A percentile compares a stretch with the other conserved stretches of the same genome.
These are phyloP conservation scores for Drosophila vallismaia DNA, from an alignment of 2,888 invertebrate species.

Conservation along the genomic window DNA sequence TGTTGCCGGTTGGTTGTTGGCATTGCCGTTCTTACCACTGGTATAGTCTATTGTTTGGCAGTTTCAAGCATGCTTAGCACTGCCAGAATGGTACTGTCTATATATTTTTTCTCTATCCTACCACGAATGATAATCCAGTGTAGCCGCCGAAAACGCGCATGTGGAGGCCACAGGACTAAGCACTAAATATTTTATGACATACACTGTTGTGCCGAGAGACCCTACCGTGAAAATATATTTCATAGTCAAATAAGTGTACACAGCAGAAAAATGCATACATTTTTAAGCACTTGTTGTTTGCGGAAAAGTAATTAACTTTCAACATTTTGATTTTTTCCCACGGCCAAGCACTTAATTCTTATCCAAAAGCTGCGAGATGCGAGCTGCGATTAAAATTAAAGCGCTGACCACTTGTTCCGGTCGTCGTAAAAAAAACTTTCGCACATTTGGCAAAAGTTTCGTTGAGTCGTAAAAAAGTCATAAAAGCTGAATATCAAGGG, in stretches of 20 bases:
- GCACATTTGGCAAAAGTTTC: constrained; percentile 35
- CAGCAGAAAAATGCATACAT: neutral
- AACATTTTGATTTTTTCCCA: constrained; percentile 11
- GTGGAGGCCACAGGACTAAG: constrained; percentile 55
- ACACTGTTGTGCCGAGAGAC: constrained; percentile 26
- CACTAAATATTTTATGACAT: constrained; percentile 72
- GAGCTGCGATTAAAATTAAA: constrained; percentile 61
- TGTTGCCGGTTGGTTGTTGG: neutral
- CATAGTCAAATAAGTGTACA: constrained; percentile 6
- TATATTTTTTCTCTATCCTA: constrained; percentile 48
- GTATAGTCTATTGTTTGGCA: constrained; percentile 60
- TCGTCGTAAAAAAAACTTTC: constrained; percentile 44
- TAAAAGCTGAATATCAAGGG: constrained; percentile 22
- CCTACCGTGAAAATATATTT: constrained; percentile 17
- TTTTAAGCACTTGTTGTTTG: constrained; percentile 13
- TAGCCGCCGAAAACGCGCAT: constrained; percentile 26
- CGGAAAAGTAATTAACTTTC: constrained; percentile 36
- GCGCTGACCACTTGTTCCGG: constrained; percentile 42
- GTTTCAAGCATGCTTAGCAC: constrained; percentile 68
- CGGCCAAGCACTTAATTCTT: constrained; percentile 54
- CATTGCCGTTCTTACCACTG: neutral
- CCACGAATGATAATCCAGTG: constrained; percentile 15
- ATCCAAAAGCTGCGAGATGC: constrained; percentile 48
- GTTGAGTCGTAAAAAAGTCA: constrained; percentile 46
- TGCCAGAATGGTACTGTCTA: constrained; percentile 22